A percentile compares a stretch with the other conserved stretches of the same genome.
Conservation (phyloP, 2,888 invertebrate genomes). For the Oligia fasciuncula region DNA sequence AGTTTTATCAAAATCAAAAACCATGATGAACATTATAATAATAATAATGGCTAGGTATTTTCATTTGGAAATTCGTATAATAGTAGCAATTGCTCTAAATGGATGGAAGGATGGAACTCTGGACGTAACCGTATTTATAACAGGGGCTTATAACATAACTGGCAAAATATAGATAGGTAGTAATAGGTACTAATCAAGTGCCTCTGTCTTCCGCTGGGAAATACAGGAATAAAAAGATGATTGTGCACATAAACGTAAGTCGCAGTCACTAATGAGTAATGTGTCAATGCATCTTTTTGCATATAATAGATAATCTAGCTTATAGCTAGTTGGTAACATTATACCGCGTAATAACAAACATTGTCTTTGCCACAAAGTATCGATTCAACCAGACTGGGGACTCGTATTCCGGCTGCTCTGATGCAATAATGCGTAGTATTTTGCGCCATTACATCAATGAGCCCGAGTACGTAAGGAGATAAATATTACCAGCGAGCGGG, state of each 20-base stretch:
- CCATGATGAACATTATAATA: neutral
- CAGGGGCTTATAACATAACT: neutral
- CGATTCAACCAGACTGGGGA: slow-evolving; percentile 37
- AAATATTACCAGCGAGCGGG: neutral
- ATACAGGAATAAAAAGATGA: neutral
- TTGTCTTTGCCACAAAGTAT: slow-evolving; percentile 58
- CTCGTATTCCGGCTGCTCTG: slow-evolving; percentile 29
- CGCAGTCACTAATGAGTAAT: slow-evolving; percentile 2
- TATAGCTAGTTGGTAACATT: slow-evolving; percentile 15
- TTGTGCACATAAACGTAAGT: neutral
- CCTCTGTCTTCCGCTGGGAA: neutral
- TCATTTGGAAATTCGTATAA: neutral
- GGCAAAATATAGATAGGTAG: neutral
- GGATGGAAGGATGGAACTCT: neutral
- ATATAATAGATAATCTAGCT: neutral
- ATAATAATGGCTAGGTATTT: neutral
- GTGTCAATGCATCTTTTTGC: slow-evolving; percentile 8
- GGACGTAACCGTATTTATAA: neutral
- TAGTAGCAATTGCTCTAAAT: neutral
- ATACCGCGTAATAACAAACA: slow-evolving; percentile 50
- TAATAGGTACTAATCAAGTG: neutral
- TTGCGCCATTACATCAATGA: neutral
- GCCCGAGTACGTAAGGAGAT: neutral
- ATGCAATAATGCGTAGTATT: slow-evolving; percentile 43
- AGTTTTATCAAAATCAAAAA: neutral